A percentile compares a stretch with the other conserved stretches of the same genome.
Conservation (phyloP, 2,888 invertebrate species). For the Phania funesta region DNA sequence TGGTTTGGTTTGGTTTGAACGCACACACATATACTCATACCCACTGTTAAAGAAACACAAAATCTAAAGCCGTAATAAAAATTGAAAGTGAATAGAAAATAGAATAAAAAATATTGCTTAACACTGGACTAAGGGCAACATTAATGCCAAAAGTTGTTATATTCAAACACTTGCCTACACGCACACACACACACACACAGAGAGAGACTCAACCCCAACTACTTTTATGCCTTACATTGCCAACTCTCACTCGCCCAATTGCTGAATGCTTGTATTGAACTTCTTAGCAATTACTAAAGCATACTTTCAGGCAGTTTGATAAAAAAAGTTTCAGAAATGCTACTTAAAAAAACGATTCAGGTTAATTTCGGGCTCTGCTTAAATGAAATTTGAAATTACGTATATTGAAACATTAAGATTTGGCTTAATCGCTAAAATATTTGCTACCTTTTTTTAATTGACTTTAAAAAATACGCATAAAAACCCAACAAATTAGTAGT, state of each 20-base stretch:
- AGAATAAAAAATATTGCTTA: slow-evolving; percentile 68
- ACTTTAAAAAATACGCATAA: too few relatives aligned
- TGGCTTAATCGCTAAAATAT: too few relatives aligned
- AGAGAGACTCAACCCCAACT: too few relatives aligned
- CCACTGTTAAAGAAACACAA: background rate
- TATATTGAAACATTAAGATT: too few relatives aligned
- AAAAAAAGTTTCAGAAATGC: background rate
- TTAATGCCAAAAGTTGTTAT: slow-evolving; percentile 55
- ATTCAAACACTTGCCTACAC: slow-evolving; percentile 37
- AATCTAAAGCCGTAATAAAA: slow-evolving; percentile 54
- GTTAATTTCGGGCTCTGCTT: background rate
- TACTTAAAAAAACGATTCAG: background rate
- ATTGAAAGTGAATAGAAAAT: slow-evolving; percentile 54
- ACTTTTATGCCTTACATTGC: background rate
- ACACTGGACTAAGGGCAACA: slow-evolving; percentile 51
- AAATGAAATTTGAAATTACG: too few relatives aligned
- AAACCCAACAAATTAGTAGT: too few relatives aligned
- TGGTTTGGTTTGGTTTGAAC: slow-evolving; percentile 30
- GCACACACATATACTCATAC: background rate
- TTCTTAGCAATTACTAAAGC: slow-evolving; percentile 52
- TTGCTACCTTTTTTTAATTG: too few relatives aligned
- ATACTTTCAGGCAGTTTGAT: slow-evolving; percentile 45
- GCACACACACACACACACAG: background rate
- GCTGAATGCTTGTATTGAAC: background rate
- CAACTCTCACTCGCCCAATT: background rate